These are phyloP conservation scores for Liposcelis brunnea DNA, from an alignment of 2,888 invertebrate genomes.

Conservation along the genomic window DNA sequence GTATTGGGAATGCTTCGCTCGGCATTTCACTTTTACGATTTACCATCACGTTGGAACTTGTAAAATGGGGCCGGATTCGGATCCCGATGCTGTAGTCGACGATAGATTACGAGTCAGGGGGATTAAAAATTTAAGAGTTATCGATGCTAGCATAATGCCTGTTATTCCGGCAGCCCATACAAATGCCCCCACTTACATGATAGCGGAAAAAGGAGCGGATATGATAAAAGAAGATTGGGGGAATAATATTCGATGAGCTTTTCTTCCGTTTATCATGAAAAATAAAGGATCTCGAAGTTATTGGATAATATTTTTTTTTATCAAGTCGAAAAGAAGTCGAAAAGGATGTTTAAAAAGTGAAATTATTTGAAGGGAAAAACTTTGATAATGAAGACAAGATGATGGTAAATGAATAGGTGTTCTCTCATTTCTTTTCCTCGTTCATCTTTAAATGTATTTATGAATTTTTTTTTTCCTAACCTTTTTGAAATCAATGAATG, in stretches of 20 bases:
- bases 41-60: slow-evolving; percentile 44
- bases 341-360: too few species aligned
- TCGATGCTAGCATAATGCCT: slow-evolving; percentile 52
- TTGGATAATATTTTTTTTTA: too few species aligned
- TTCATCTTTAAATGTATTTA: too few species aligned
- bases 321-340: too few species aligned
- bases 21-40: slow-evolving; percentile 40
- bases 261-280: too few species aligned
- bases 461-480: too few species aligned
- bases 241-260: neutral
- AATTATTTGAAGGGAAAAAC: too few species aligned
- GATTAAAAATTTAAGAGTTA: slow-evolving; percentile 41
- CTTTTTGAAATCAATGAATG: too few species aligned
- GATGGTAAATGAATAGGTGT: too few species aligned
- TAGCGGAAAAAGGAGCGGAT: slow-evolving; percentile 43
- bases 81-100: slow-evolving; percentile 38
- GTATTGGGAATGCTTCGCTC: slow-evolving; percentile 48
- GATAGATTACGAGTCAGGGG: slow-evolving; percentile 39
- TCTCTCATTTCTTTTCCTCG: too few species aligned
- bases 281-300: too few species aligned
- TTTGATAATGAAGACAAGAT: too few species aligned
- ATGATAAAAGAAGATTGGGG: slow-evolving; percentile 20
- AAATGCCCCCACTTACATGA: slow-evolving; percentile 49
- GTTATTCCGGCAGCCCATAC: slow-evolving; percentile 46
- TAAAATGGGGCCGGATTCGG: slow-evolving; percentile 35